Evolutionary conservation across 92 coral and sea anemone genomes (phyloP).

Genomic region (Phenganax stokvisi): DNA sequence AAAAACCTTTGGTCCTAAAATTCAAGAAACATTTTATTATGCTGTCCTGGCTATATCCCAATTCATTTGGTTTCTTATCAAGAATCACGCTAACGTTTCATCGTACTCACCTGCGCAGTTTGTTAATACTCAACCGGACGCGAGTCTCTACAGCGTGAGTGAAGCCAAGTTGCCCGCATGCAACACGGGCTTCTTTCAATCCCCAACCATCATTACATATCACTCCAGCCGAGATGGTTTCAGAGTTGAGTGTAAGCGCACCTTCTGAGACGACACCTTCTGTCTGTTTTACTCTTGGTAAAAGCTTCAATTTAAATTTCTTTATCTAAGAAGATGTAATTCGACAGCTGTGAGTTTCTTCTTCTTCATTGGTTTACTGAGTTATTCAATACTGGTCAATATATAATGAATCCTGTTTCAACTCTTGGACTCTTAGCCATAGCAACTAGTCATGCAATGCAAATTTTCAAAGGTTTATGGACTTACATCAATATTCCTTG

Average conservation of each 20-base stretch:
- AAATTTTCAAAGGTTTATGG: neutral
- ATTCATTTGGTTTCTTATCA: too few relatives aligned
- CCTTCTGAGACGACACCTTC: conserved; percentile 70
- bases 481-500: conserved; percentile 27
- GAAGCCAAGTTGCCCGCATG: conserved; percentile 93
- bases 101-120: neutral
- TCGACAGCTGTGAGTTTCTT: too few relatives aligned
- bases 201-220: conserved; percentile 77
- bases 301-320: conserved; percentile 50
- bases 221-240: conserved; percentile 55
- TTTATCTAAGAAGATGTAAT: conserved; percentile 43
- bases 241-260: conserved; percentile 51
- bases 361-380: too few relatives aligned
- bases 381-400: neutral
- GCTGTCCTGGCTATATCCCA: neutral
- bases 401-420: neutral
- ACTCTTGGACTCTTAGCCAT: too few relatives aligned
- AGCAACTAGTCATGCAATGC: too few relatives aligned
- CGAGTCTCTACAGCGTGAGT: conserved; percentile 44
- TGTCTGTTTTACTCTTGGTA: conserved; percentile 39
- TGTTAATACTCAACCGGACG: neutral
- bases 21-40: conserved; percentile 20
- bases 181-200: conserved; percentile 59
- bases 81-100: too few relatives aligned
- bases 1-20: conserved; percentile 35